Base-by-base conservation (phyloP, 1,140 invertebrate species). In the Euura lappo region DNA sequence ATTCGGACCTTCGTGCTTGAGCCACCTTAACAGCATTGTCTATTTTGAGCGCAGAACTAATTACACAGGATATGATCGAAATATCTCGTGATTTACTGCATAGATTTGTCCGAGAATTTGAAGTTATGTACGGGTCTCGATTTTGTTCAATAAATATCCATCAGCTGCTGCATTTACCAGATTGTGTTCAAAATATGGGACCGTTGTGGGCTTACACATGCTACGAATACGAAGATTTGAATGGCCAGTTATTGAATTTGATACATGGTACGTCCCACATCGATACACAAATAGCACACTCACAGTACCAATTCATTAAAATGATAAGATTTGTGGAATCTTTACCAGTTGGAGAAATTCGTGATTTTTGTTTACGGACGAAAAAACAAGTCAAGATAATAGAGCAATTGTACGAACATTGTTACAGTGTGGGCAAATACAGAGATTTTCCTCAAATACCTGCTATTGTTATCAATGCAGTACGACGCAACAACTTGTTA, bases 141-240 rank as follows among this genome's bases (percentile, higher is more conserved):
- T 65, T 45, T 65, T 71, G 70, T 45, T 65, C 70, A 13, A 71
- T 60, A 10, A 71, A 71, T 60, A 64, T 71, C n/a, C 47, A 71
- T 71, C 70, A 64, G 43, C 28, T 71, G 10, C 28, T 71, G 11
- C 47, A 71, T 43, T 71, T 64, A n/a, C 47, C 70, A 6, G 6
- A 71, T 8, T 43, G 7, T 42, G 51, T 42, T 65, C 8, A 28
- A 28, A 28, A 28, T 28, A 28, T 71, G 6, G 70, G 70, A 65
- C 51, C 51, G 8, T 10, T 71, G 5, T 71, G 51, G 51, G 13
- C 7, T 4, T 71, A 45, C n/a, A 45, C 51, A 5, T 71, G 46
- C 66, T 47, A 60, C 5, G 2, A 46, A 42, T 71, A 60, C 45
- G 70, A 71, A 44, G 6, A 71, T 65, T 65, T 65, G 42, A 64